Conservation (phyloP, 2,797 vertebrate species). For the Gymnothorax javanicus region DNA sequence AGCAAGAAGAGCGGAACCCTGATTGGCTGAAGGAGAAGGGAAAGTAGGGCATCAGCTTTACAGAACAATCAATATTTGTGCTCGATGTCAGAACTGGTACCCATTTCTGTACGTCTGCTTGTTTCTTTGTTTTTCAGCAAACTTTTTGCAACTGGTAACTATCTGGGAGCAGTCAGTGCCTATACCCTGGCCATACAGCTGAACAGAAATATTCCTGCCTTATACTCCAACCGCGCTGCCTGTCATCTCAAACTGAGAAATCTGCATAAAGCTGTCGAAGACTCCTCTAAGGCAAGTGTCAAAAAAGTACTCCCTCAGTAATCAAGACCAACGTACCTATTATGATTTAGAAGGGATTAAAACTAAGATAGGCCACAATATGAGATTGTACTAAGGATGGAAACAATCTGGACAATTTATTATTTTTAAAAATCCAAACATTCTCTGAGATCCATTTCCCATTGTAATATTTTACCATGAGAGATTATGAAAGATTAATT, state of each 20-base stretch:
- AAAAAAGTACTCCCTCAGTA: background rate
- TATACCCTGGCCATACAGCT: slow-evolving; percentile 83
- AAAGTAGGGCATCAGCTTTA: slow-evolving; percentile 74
- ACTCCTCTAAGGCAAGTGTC: slow-evolving; percentile 66
- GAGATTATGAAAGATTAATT: too few relatives aligned
- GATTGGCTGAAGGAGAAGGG: slow-evolving; percentile 95
- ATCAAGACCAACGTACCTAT: too few relatives aligned
- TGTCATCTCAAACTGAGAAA: slow-evolving; percentile 91
- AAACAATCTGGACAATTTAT: too few relatives aligned
- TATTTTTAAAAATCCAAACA: too few relatives aligned
- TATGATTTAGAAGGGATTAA: too few relatives aligned
- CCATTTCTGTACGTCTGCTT: background rate
- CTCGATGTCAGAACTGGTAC: background rate
- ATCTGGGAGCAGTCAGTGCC: slow-evolving; percentile 68
- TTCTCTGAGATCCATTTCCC: too few relatives aligned
- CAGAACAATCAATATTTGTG: background rate
- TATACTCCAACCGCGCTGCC: slow-evolving; percentile 80
- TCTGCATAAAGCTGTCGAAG: slow-evolving; percentile 89
- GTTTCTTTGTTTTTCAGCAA: slow-evolving; percentile 67
- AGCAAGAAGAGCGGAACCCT: slow-evolving; percentile 85
- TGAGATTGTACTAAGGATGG: too few relatives aligned
- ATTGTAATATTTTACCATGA: too few relatives aligned
- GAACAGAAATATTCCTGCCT: slow-evolving; percentile 76
- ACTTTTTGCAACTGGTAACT: slow-evolving; percentile 75
- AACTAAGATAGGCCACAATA: too few relatives aligned